Conservation (phyloP, 2,113 vertebrate genomes). For the Etheostoma spectabile region DNA sequence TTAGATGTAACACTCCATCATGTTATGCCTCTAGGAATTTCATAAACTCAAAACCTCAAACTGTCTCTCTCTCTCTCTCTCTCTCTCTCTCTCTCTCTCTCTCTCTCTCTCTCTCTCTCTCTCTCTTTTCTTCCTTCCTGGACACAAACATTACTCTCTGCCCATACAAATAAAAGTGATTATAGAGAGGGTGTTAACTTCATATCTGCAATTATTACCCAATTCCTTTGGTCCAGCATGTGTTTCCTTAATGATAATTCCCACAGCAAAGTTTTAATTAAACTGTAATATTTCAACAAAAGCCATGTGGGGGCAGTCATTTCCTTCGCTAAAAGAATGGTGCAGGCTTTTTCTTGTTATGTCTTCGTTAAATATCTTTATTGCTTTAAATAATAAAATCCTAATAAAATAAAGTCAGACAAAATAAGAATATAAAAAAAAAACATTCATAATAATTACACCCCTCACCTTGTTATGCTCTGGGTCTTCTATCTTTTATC, state of each 20-base stretch:
- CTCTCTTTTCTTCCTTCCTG: not conserved
- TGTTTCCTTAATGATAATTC: slow-evolving; percentile 18
- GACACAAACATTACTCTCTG: not conserved
- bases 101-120: not conserved
- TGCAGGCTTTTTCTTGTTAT: not conserved
- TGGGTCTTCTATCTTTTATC: not conserved
- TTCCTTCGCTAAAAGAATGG: not conserved
- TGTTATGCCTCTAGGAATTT: not conserved
- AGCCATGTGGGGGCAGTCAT: slow-evolving; percentile 4
- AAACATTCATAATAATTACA: too few species aligned
- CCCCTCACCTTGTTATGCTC: not conserved
- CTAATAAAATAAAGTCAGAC: too few species aligned
- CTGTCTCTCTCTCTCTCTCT: not conserved
- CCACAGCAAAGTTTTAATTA: slow-evolving; percentile 26
- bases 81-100: too few species aligned
- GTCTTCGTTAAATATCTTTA: not conserved
- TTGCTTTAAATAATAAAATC: not conserved
- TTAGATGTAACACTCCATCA: not conserved
- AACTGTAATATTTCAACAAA: slow-evolving; percentile 31
- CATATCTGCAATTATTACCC: not conserved
- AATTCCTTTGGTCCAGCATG: slow-evolving; percentile 1
- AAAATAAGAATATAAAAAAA: not conserved
- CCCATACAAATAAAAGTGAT: not conserved
- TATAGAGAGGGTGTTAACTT: not conserved
- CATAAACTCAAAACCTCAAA: not conserved